Evolutionary conservation across 1,140 invertebrate species (phyloP).

Genomic region (Leptinotarsa lineolata): DNA sequence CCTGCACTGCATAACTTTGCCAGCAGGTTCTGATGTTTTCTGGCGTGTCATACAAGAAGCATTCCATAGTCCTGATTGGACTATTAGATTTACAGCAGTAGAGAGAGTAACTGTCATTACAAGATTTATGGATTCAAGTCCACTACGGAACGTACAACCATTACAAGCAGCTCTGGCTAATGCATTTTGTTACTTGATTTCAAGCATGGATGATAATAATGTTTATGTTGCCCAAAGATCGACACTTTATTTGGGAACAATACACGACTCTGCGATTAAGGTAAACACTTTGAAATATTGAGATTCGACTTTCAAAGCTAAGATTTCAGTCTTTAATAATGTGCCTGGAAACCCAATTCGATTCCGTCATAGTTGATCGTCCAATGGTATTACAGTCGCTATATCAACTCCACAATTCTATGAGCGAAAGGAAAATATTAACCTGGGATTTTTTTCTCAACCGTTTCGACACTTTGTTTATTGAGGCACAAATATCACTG

Average conservation of each 20-base stretch:
- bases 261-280: conserved; percentile 84
- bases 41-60: conserved; percentile 93
- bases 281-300: conserved; percentile 54
- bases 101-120: conserved; percentile 91
- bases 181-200: conserved; percentile 95
- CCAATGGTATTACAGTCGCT: conserved; percentile 97
- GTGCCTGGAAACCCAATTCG: conserved; percentile 91
- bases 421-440: conserved; percentile 88
- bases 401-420: conserved; percentile 91
- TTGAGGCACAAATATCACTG: conserved; percentile 91
- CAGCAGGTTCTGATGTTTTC: conserved; percentile 90
- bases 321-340: conserved; percentile 75
- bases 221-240: conserved; percentile 93
- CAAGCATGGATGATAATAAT: conserved; percentile 94
- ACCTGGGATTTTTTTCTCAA: conserved; percentile 98
- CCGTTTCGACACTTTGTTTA: conserved; percentile 92
- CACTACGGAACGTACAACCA: conserved; percentile 78
- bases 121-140: conserved; percentile 88
- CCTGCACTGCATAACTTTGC: conserved; percentile 91
- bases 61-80: conserved; percentile 90
- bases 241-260: conserved; percentile 89
- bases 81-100: conserved; percentile 88
- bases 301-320: conserved; percentile 24
- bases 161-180: conserved; percentile 94
- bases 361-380: conserved; percentile 92